Evolutionary conservation across 2,113 vertebrate species (phyloP).

Genomic region (Spheniscus mendiculus): DNA sequence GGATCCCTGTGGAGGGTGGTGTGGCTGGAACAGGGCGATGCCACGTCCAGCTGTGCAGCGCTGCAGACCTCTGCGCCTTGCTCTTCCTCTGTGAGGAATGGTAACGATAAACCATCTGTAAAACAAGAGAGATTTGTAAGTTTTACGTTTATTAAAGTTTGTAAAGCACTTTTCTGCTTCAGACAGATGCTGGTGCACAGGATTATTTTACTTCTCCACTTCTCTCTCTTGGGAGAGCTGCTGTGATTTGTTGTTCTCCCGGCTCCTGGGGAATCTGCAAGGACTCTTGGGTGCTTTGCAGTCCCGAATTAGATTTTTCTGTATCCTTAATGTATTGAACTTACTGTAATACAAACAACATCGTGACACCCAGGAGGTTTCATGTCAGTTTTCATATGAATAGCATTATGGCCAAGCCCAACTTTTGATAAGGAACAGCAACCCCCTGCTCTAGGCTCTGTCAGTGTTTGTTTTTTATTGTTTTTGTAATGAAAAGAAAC

Average conservation of each 20-base stretch:
- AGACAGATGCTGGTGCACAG: neutral
- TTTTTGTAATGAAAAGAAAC: constrained; percentile 11
- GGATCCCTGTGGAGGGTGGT: rapidly evolving
- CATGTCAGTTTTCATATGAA: constrained; percentile 22
- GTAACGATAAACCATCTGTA: neutral
- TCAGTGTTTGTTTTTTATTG: neutral
- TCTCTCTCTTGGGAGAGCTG: neutral
- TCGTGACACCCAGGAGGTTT: constrained; percentile 18
- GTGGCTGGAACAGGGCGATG: rapidly evolving
- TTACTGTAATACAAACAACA: constrained; percentile 24
- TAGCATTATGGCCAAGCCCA: constrained; percentile 3
- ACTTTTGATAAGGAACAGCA: neutral
- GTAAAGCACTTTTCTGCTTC: neutral
- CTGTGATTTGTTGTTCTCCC: neutral
- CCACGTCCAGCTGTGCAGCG: rapidly evolving
- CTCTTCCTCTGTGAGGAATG: neutral
- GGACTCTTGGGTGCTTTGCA: neutral
- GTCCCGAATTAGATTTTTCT: constrained; percentile 36
- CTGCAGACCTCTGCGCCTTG: neutral
- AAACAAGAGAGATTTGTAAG: neutral
- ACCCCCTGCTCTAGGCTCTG: neutral
- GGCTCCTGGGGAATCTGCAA: neutral
- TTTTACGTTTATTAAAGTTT: neutral
- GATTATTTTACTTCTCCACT: neutral
- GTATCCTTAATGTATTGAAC: constrained; percentile 58